phyloP scores from a whole-genome alignment of 2,113 vertebrate genomes.

The Orientallactaga bullata region DNA sequence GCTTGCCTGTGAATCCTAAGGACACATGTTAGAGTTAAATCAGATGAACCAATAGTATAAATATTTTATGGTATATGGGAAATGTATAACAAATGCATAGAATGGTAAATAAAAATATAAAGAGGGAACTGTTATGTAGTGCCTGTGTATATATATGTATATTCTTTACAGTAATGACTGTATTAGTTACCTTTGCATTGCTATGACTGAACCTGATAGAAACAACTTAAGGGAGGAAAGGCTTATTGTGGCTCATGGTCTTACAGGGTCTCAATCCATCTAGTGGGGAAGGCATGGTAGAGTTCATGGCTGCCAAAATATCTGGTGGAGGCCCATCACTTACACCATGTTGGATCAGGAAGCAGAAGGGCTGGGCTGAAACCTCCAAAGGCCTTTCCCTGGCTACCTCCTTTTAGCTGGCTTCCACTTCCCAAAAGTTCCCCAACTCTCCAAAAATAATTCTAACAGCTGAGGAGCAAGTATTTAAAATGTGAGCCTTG shows the following conservation, averaged over 20 bases:
- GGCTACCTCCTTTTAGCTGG: neutral
- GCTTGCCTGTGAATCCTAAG: neutral
- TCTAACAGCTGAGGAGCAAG: neutral
- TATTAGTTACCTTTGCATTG: neutral
- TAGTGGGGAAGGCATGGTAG: neutral
- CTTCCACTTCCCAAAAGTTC: neutral
- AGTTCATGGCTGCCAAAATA: neutral
- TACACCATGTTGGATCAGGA: neutral
- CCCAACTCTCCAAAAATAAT: neutral
- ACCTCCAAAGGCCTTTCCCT: neutral
- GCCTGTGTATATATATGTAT: too few species aligned
- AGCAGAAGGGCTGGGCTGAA: neutral
- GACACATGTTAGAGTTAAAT: constrained; percentile 39
- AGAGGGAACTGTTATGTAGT: neutral
- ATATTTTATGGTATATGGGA: constrained; percentile 5
- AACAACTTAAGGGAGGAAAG: neutral
- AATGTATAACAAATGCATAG: neutral
- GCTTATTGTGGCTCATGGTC: neutral
- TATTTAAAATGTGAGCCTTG: neutral
- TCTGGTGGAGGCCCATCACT: too few species aligned
- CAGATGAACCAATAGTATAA: neutral
- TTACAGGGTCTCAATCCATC: neutral
- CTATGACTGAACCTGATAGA: neutral
- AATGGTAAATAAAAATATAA: neutral
- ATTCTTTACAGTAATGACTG: constrained; percentile 30